Conservation (phyloP, 2,113 vertebrate species). For the Epinephelus moara region DNA sequence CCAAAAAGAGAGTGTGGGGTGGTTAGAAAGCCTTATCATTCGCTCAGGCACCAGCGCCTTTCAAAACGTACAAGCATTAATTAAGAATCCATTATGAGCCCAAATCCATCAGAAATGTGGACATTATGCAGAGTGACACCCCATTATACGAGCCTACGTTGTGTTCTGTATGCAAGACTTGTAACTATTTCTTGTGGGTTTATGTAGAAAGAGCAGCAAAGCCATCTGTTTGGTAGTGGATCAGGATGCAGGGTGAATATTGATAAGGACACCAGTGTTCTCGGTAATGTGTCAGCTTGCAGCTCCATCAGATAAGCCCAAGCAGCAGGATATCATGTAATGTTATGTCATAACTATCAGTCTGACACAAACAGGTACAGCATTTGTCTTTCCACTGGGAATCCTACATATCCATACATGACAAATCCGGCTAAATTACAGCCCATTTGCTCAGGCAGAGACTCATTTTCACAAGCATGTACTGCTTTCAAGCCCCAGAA, state of each 20-base stretch:
- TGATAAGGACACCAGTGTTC: constrained; percentile 60
- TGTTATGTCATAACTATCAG: constrained; percentile 50
- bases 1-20: constrained; percentile 27
- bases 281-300: constrained; percentile 47
- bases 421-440: constrained; percentile 13
- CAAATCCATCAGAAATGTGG: constrained; percentile 74
- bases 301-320: constrained; percentile 39
- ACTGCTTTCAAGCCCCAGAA: neutral
- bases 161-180: constrained; percentile 57
- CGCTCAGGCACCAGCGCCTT: constrained; percentile 39
- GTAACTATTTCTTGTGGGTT: constrained; percentile 61
- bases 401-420: neutral
- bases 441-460: neutral
- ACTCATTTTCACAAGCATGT: neutral
- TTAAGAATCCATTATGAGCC: constrained; percentile 78
- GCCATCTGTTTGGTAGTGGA: constrained; percentile 72
- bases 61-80: constrained; percentile 74
- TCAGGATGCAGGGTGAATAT: constrained; percentile 61
- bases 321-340: constrained; percentile 38
- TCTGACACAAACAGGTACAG: constrained; percentile 47
- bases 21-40: constrained; percentile 54
- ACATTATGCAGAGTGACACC: constrained; percentile 74
- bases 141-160: constrained; percentile 53
- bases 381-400: constrained; percentile 3
- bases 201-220: constrained; percentile 55